Percentiles rank a stretch among this genome's conserved stretches.
phyloP scores from a whole-genome alignment of 2,888 invertebrate genomes.

The Cephalotes varians region DNA sequence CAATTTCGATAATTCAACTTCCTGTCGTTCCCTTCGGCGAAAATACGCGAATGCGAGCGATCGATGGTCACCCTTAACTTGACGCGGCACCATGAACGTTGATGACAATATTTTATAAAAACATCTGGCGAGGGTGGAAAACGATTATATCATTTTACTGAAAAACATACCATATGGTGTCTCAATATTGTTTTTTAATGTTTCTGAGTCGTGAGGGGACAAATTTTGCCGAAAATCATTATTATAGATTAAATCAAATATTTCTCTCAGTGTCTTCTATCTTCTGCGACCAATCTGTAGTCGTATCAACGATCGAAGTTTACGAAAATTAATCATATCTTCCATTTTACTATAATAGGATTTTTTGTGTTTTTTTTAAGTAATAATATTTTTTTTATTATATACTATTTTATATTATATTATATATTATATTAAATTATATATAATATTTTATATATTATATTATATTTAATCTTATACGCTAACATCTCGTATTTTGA shows the following conservation, averaged over 20 bases:
- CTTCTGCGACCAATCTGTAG: neutral
- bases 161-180: neutral
- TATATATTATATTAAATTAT: neutral
- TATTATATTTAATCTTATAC: no score
- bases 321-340: neutral
- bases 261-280: neutral
- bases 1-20: conserved; percentile 31
- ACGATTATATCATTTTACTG: neutral
- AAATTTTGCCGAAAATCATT: neutral
- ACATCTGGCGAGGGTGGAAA: neutral
- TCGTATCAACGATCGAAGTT: conserved; percentile 1
- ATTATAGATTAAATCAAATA: conserved; percentile 13
- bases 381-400: neutral
- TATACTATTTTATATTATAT: neutral
- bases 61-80: neutral
- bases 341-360: neutral
- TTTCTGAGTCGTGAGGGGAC: neutral
- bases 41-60: neutral
- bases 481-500: neutral
- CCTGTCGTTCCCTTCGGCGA: neutral
- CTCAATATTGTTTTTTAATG: neutral
- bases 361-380: conserved; percentile 3
- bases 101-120: conserved; percentile 19
- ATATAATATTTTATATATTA: neutral
- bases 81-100: neutral